Base-by-base conservation (phyloP, 1,140 invertebrate species). In the Phthorimaea operculella region DNA sequence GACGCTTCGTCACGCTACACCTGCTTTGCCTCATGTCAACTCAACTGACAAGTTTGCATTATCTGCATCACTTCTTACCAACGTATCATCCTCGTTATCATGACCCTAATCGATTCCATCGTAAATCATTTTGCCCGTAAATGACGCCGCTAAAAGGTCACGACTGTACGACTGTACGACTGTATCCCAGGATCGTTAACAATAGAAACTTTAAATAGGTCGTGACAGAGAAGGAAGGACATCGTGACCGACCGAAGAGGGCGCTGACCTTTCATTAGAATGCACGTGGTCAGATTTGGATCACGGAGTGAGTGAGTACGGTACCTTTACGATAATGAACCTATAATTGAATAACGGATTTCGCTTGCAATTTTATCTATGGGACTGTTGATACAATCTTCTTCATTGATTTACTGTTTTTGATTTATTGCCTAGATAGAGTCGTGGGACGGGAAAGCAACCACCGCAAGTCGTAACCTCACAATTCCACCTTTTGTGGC, bases 161-260 rank as follows among this genome's bases (percentile, higher is more conserved):
- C 49, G 54, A 56, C 5, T 33, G 4, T 56, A 53, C 60, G n/a
- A n/a, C n/a, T n/a, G n/a, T n/a, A n/a, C n/a, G n/a, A n/a, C n/a
- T n/a, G n/a, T n/a, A n/a, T 64, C 58, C 44, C 60, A 47, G 21
- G 15, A 62, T 62, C 60, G 63, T 54, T 68, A 68, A 70, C 69
- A 72, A 72, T 73, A 64, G 70, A 47, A 72, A 66, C 71, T 66
- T 68, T 72, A 76, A 76, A 72, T 79, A 73, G 75, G 76, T 81
- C 78, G 76, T 81, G 78, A 74, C 69, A 55, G 59, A 53, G 65
- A 62, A 65, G 55, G 64, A 74, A 79, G 71, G 76, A 79, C 72
- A 69, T 80, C 71, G 74, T 83, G 76, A 80, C 68, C 68, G 67
- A 63, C 56, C 63, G 58, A 21, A 52, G 64, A 67, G 78, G 76